Conservation (phyloP, 2,888 invertebrate species). For the Dasysyrphus albostriatus region DNA sequence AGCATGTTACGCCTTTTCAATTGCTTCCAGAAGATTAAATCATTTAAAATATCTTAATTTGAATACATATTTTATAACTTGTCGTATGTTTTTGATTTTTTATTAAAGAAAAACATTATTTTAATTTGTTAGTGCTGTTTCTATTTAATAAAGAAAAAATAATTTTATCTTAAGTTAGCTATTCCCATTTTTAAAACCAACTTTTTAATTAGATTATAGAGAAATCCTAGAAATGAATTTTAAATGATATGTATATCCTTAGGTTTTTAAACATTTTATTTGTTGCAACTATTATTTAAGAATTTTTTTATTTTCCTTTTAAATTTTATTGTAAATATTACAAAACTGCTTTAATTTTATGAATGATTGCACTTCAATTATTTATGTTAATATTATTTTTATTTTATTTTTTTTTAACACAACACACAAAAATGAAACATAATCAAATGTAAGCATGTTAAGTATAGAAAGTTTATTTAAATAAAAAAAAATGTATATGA, state of each 20-base stretch:
- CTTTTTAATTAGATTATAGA: constrained; percentile 49
- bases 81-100: constrained; percentile 37
- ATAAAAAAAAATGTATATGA: constrained; percentile 35
- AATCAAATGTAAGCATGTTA: constrained; percentile 60
- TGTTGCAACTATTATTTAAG: constrained; percentile 64
- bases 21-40: constrained; percentile 2
- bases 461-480: constrained; percentile 61
- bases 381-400: constrained; percentile 66
- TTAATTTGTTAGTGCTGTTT: constrained; percentile 59
- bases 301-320: constrained; percentile 38
- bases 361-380: constrained; percentile 47
- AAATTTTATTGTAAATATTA: constrained; percentile 68
- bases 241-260: constrained; percentile 11
- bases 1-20: background rate
- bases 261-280: constrained; percentile 47
- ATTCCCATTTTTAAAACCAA: constrained; percentile 6
- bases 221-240: constrained; percentile 39
- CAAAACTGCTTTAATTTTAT: constrained; percentile 36
- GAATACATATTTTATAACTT: constrained; percentile 54
- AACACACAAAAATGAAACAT: constrained; percentile 24
- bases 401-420: constrained; percentile 27
- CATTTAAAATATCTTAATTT: constrained; percentile 39
- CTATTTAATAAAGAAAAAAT: constrained; percentile 19
- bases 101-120: constrained; percentile 45
- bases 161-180: constrained; percentile 10